A percentile compares a stretch with the other conserved stretches of the same genome.
These are phyloP conservation scores for Himalopsyche phryganea DNA, from an alignment of 1,140 invertebrate genomes.

Conservation along the genomic window DNA sequence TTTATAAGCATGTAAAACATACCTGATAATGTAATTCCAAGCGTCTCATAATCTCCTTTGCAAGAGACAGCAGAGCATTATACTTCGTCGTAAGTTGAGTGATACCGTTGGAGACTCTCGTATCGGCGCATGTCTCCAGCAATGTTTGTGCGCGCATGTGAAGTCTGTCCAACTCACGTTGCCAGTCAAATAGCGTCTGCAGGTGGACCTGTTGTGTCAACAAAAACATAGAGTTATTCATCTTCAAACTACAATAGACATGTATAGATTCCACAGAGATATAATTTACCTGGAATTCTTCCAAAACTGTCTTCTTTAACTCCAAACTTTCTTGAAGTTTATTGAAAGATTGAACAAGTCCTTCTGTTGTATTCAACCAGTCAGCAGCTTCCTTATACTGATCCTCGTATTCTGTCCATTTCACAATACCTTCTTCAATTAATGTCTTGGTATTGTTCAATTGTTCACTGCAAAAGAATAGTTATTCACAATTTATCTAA, in stretches of 20 bases:
- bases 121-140: constrained; percentile 88
- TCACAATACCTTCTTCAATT: constrained; percentile 85
- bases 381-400: constrained; percentile 85
- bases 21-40: constrained; percentile 87
- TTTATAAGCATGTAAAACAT: constrained; percentile 26
- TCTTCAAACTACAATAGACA: neutral
- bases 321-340: constrained; percentile 86
- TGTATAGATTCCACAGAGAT: neutral
- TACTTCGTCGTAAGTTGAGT: constrained; percentile 93
- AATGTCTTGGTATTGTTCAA: constrained; percentile 76
- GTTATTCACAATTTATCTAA: constrained; percentile 13
- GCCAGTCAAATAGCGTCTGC: constrained; percentile 91
- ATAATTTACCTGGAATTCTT: constrained; percentile 74
- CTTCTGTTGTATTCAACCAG: constrained; percentile 86
- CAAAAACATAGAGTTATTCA: constrained; percentile 13
- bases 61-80: constrained; percentile 83
- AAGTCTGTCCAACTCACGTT: constrained; percentile 85
- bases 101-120: constrained; percentile 88
- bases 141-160: constrained; percentile 88
- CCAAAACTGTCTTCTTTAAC: constrained; percentile 83
- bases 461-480: constrained; percentile 56
- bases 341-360: constrained; percentile 82
- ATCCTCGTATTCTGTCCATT: constrained; percentile 95
- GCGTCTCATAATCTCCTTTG: constrained; percentile 90
- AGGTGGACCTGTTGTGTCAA: constrained; percentile 61